These are phyloP conservation scores for Caiman crocodilus DNA, from an alignment of 2,797 vertebrate genomes.

Conservation along the genomic window DNA sequence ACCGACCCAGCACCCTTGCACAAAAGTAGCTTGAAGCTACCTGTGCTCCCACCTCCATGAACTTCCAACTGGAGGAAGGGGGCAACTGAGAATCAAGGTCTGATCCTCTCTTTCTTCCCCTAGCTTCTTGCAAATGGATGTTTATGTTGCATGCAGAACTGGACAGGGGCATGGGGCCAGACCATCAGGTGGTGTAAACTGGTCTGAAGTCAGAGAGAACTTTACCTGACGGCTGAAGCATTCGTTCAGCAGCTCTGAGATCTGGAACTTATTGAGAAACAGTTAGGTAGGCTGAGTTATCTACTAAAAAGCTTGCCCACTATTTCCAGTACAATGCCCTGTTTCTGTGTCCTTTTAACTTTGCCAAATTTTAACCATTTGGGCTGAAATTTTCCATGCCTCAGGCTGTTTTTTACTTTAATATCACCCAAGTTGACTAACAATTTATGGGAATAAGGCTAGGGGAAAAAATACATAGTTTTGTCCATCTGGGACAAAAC, in stretches of 20 bases:
- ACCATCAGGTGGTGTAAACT: neutral
- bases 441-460: too few species aligned
- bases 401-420: too few species aligned
- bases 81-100: neutral
- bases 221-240: neutral
- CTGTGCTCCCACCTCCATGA: neutral
- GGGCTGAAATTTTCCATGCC: neutral
- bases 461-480: too few species aligned
- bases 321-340: neutral
- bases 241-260: neutral
- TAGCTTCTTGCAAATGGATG: neutral
- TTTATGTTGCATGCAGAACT: neutral
- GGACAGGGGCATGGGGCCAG: neutral
- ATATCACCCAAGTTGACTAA: too few species aligned
- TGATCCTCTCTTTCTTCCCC: neutral
- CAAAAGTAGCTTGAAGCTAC: conserved; percentile 23
- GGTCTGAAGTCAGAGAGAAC: neutral
- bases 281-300: neutral
- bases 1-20: too few species aligned
- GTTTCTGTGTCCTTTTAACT: accelerated
- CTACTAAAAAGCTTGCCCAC: accelerated
- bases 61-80: neutral
- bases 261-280: neutral
- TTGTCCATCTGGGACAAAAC: too few species aligned
- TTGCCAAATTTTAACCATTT: neutral